Conservation (phyloP, 1,140 invertebrate species). For the Pseudomyrmex concolor region DNA sequence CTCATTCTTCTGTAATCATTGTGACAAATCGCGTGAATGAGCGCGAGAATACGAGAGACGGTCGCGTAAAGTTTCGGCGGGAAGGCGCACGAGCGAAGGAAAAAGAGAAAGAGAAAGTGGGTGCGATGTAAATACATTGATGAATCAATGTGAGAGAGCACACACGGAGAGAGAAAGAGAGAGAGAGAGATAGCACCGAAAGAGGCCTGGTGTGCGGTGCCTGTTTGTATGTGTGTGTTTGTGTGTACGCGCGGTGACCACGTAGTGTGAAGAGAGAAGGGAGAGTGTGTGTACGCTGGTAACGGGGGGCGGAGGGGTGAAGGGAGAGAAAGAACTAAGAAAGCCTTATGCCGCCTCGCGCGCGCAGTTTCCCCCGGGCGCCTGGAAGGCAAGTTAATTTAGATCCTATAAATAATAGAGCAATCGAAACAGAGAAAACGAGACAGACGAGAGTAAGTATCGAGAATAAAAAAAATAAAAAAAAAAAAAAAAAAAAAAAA, state of each 20-base stretch:
- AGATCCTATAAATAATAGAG: too few species aligned
- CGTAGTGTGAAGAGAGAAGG: background rate
- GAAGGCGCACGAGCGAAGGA: constrained; percentile 45
- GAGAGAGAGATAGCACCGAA: too few species aligned
- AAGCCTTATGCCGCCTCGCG: constrained; percentile 20
- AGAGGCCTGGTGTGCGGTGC: too few species aligned
- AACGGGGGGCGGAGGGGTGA: background rate
- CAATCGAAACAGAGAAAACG: too few species aligned
- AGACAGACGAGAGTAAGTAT: too few species aligned
- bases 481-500: too few species aligned
- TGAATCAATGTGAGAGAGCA: too few species aligned
- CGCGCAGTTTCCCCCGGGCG: constrained; percentile 23
- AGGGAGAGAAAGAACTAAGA: background rate
- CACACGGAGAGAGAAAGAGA: background rate
- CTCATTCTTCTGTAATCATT: constrained; percentile 11
- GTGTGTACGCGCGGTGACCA: background rate
- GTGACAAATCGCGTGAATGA: constrained; percentile 53
- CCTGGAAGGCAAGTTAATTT: too few species aligned
- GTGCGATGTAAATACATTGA: too few species aligned
- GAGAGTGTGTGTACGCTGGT: background rate
- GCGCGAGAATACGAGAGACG: constrained; percentile 11
- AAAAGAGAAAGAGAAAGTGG: background rate
- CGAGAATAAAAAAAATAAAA: too few species aligned
- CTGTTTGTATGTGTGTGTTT: too few species aligned
- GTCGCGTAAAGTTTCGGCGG: constrained; percentile 61